A percentile compares a stretch with the other conserved stretches of the same genome.
Conservation (phyloP, 2,888 invertebrate species). For the Coecobrya sp. region DNA sequence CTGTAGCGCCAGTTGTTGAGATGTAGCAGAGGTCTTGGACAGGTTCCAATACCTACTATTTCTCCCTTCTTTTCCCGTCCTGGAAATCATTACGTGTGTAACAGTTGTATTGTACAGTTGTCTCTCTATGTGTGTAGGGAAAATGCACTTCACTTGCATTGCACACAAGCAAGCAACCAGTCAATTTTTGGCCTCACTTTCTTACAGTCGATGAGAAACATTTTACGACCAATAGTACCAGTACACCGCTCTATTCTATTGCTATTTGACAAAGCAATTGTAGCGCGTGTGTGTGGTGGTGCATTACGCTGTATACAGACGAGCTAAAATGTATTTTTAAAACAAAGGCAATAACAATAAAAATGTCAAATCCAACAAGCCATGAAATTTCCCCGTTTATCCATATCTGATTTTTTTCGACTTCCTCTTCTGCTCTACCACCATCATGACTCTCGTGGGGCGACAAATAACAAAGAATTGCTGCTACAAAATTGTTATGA, state of each 20-base stretch:
- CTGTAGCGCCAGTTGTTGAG: constrained; percentile 40
- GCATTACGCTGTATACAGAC: constrained; percentile 19
- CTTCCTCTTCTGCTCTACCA: constrained; percentile 59
- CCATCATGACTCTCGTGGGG: constrained; percentile 76
- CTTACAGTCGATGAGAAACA: constrained; percentile 13
- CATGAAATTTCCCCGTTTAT: constrained; percentile 80
- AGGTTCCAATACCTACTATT: constrained; percentile 73
- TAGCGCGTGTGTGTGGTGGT: constrained; percentile 33
- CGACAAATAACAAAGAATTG: constrained; percentile 79
- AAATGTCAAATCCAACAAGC: constrained; percentile 81
- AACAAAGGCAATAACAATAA: constrained; percentile 82
- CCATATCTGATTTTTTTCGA: constrained; percentile 74
- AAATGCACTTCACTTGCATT: constrained; percentile 36
- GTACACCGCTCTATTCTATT: constrained; percentile 8
- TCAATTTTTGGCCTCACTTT: constrained; percentile 43
- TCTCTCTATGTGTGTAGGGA: constrained; percentile 42
- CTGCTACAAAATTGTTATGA: constrained; percentile 74
- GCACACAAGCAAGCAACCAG: constrained; percentile 14
- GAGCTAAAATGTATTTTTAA: constrained; percentile 81
- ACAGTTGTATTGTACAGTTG: constrained; percentile 20
- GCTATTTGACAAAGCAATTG: constrained; percentile 40
- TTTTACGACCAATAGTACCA: constrained; percentile 49
- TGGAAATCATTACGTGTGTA: constrained; percentile 67
- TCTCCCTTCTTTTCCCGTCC: constrained; percentile 42
- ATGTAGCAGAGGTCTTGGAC: constrained; percentile 63